These are phyloP conservation scores for Lontra canadensis DNA, from an alignment of 2,113 vertebrate species.

Conservation along the genomic window DNA sequence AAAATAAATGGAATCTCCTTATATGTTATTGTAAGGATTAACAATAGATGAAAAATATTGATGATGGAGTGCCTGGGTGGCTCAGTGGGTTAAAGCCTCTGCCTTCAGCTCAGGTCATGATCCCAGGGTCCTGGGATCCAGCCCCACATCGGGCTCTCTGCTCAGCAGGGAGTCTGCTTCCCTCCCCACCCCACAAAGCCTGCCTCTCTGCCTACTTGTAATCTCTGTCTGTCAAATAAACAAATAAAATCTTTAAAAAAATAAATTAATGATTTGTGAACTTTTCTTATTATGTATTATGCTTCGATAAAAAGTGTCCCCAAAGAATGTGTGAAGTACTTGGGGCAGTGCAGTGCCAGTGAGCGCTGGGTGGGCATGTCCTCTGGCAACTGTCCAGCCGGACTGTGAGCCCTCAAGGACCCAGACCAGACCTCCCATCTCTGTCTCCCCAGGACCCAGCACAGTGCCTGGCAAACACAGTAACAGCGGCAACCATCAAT, in stretches of 20 bases:
- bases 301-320: not conserved
- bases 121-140: no score
- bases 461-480: not conserved
- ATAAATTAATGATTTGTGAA: not conserved
- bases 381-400: accelerated
- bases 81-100: no score
- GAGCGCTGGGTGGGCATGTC: accelerated
- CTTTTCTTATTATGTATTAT: not conserved
- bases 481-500: not conserved
- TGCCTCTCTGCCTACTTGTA: no score
- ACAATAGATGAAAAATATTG: not conserved
- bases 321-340: not conserved
- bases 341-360: accelerated
- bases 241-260: no score
- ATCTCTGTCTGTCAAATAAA: no score
- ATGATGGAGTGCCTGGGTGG: no score
- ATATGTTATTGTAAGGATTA: not conserved
- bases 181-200: no score
- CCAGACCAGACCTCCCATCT: not conserved
- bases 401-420: not conserved
- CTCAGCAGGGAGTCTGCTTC: no score
- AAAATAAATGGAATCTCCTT: not conserved
- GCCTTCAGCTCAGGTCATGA: no score
- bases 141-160: no score
- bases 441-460: not conserved